These are phyloP conservation scores for Propithecus deckenii DNA, from an alignment of 2,797 vertebrate genomes.

Conservation along the genomic window DNA sequence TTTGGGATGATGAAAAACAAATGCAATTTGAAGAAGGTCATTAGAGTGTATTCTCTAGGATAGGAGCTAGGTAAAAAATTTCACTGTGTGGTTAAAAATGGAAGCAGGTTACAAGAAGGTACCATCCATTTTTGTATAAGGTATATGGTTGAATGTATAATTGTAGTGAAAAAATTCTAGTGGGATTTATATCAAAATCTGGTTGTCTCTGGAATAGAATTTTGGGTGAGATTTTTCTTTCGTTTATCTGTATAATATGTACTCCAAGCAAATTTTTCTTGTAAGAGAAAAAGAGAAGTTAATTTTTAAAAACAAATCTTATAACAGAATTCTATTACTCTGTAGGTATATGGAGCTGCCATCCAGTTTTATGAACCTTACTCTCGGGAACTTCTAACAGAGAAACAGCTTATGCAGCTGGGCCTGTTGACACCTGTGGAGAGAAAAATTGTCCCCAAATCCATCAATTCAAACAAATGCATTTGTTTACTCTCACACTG, in stretches of 20 bases:
- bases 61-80: not conserved
- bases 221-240: not conserved
- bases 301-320: constrained; percentile 11
- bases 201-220: not conserved
- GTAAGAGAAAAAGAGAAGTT: constrained; percentile 30
- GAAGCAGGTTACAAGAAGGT: not conserved
- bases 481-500: constrained; percentile 98
- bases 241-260: not conserved
- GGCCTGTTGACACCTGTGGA: constrained; percentile 94
- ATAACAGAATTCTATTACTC: constrained; percentile 39
- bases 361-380: constrained; percentile 98
- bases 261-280: constrained; percentile 28
- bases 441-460: constrained; percentile 92
- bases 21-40: not conserved
- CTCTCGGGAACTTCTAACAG: constrained; percentile 90
- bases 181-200: not conserved
- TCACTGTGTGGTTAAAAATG: not conserved
- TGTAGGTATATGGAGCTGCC: constrained; percentile 96
- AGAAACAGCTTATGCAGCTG: constrained; percentile 96
- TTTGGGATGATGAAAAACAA: not conserved
- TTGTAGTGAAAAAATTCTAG: not conserved
- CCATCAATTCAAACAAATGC: constrained; percentile 97
- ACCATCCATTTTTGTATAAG: not conserved
- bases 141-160: not conserved
- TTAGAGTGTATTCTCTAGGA: not conserved